These are phyloP conservation scores for Chinchilla lanigera DNA, from an alignment of 2,113 vertebrate genomes.

Conservation along the genomic window DNA sequence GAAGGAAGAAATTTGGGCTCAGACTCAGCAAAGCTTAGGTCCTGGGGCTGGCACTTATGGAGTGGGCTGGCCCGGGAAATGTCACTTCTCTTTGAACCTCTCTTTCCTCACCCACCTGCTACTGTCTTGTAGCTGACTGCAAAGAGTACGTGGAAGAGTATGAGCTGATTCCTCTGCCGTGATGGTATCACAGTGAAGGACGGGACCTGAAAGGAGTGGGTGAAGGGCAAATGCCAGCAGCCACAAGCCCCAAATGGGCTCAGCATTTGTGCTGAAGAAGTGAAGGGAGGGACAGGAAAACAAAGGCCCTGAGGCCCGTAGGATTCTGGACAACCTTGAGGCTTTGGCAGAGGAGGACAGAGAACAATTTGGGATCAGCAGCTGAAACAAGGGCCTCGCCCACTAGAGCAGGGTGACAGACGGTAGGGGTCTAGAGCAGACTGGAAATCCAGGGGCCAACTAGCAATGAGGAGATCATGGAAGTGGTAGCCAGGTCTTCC, in stretches of 20 bases:
- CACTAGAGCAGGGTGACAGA: neutral
- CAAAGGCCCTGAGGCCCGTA: neutral
- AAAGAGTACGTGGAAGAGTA: neutral
- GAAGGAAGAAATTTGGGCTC: neutral
- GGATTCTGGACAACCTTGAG: too few species aligned
- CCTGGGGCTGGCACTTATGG: neutral
- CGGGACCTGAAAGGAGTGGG: neutral
- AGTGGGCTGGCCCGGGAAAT: neutral
- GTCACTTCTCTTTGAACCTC: neutral
- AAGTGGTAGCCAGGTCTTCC: neutral
- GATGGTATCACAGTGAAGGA: neutral
- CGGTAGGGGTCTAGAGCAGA: neutral
- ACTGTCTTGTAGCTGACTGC: neutral
- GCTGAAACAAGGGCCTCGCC: neutral
- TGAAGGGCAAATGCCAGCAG: neutral
- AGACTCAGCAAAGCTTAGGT: neutral
- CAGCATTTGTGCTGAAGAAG: neutral
- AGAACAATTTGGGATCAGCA: neutral
- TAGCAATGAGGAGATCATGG: neutral
- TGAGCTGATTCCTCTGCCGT: neutral
- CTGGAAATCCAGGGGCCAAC: neutral
- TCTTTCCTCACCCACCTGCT: neutral
- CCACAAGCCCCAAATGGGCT: neutral
- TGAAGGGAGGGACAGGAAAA: neutral
- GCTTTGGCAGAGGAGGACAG: neutral